Percentiles rank a stretch among this genome's conserved stretches.
Evolutionary conservation across 2,888 invertebrate species (phyloP).

Genomic region (Germaria angustata): DNA sequence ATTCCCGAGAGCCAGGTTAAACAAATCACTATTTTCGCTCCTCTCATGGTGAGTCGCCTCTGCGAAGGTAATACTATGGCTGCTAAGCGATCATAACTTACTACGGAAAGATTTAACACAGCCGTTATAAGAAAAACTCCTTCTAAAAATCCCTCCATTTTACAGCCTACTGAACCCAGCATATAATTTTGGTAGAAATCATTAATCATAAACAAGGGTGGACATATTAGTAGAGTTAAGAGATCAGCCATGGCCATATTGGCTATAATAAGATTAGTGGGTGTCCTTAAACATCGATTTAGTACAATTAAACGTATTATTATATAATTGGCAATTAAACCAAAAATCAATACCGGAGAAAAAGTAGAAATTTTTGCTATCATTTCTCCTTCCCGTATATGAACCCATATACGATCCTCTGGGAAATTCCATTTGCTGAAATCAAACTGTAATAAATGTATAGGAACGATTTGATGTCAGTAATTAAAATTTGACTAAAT

Average conservation of each 20-base stretch:
- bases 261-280: constrained; percentile 87
- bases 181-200: constrained; percentile 90
- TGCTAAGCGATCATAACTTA: constrained; percentile 91
- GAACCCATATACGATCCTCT: constrained; percentile 85
- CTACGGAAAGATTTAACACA: constrained; percentile 87
- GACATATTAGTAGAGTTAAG: constrained; percentile 84
- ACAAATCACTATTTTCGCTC: constrained; percentile 84
- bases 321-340: constrained; percentile 85
- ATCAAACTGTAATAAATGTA: constrained; percentile 73
- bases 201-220: constrained; percentile 87
- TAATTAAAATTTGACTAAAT: not conserved
- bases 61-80: constrained; percentile 88
- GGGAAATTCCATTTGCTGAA: constrained; percentile 76
- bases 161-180: constrained; percentile 87
- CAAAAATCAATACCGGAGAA: constrained; percentile 83
- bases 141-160: constrained; percentile 88
- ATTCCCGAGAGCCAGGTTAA: constrained; percentile 85
- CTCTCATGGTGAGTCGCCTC: constrained; percentile 84
- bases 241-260: constrained; percentile 89
- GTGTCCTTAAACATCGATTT: constrained; percentile 84
- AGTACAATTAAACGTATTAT: constrained; percentile 84
- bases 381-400: constrained; percentile 83
- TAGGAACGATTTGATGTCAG: not conserved
- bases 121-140: constrained; percentile 87
- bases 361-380: constrained; percentile 83